Evolutionary conservation across 2,888 invertebrate genomes (phyloP), one percentile per base, ranked within the genome.

Genomic region (Andrena bicolor): DNA sequence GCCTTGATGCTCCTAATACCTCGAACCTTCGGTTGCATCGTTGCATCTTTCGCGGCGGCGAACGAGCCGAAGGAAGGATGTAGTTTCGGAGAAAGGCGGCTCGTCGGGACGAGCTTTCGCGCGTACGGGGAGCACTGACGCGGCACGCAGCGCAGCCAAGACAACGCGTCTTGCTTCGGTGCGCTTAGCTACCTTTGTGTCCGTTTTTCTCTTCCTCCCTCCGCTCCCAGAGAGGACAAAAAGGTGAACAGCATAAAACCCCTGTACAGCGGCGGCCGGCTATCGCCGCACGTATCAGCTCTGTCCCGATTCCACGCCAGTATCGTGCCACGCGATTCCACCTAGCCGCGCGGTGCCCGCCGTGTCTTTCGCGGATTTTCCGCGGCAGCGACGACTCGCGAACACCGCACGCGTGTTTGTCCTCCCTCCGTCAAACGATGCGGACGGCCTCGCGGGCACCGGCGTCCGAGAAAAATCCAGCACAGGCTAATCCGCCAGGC

Each of bases 181-280:
- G 90, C 90, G 85, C 88, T 85, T 87, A 89, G 87, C 89, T 88
- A 88, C 90, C 88, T 90, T 88, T 90, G 88, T 90, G 83, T 83
- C 86, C 65, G 78, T 86, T 80, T 89, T 78, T 82, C 84, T 82
- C 74, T 80, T 61, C 82, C 35, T 64, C 41, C 30, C n/a, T 51
- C 70, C 49, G 51, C 69, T 56, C 41, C 51, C 48, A 10, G 32
- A 66, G 70, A 69, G 61, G 68, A 77, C 79, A 89, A 88, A 82
- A 88, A 83, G 80, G 76, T 78, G 74, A 66, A 72, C 77, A 74
- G 83, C 80, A 79, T 75, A 82, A 84, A 80, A 87, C 80, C 79
- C 74, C 81, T 56, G 68, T 77, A 49, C 76, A 66, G 58, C 65
- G 69, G 65, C 48, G 63, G 48, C 56, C 51, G 35, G 75, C 49